Conservation (phyloP, 2,113 vertebrate genomes). For the Ochotona princeps region DNA sequence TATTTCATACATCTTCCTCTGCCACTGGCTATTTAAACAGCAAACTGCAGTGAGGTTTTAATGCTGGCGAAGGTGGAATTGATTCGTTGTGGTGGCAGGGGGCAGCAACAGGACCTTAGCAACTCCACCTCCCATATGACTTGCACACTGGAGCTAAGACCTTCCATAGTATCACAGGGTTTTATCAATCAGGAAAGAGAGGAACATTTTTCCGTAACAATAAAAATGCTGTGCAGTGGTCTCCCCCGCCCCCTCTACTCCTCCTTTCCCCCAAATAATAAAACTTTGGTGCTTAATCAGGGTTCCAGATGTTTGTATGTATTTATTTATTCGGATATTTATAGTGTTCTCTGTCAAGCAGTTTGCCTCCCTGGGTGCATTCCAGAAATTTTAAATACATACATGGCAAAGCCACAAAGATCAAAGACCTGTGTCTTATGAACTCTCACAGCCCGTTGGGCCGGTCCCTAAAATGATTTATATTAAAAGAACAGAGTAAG, state of each 20-base stretch:
- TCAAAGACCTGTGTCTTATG: slow-evolving; percentile 78
- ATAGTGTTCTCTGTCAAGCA: slow-evolving; percentile 81
- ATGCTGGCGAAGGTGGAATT: neutral
- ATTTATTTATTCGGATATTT: slow-evolving; percentile 83
- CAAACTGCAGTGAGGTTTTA: neutral
- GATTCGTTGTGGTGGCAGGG: neutral
- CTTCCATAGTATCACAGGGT: slow-evolving; percentile 25
- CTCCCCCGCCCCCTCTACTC: fast-evolving
- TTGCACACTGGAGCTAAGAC: neutral
- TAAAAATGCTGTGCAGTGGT: slow-evolving; percentile 46
- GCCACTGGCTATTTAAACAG: neutral
- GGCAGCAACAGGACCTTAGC: too few species aligned
- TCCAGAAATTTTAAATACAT: slow-evolving; percentile 81
- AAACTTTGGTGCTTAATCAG: slow-evolving; percentile 79
- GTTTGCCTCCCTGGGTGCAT: slow-evolving; percentile 81
- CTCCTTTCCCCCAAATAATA: neutral
- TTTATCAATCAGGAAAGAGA: slow-evolving; percentile 59
- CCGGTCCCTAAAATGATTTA: slow-evolving; percentile 50
- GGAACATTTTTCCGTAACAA: slow-evolving; percentile 60
- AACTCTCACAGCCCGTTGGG: slow-evolving; percentile 57
- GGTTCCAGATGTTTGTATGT: slow-evolving; percentile 83
- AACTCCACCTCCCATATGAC: neutral
- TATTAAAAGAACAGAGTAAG: slow-evolving; percentile 38
- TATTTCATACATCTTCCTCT: neutral
- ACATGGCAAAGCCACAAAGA: slow-evolving; percentile 79